Evolutionary conservation across 2,888 invertebrate species (phyloP), one percentile per base, ranked within the genome.

Genomic region (Halocaridina rubra): DNA sequence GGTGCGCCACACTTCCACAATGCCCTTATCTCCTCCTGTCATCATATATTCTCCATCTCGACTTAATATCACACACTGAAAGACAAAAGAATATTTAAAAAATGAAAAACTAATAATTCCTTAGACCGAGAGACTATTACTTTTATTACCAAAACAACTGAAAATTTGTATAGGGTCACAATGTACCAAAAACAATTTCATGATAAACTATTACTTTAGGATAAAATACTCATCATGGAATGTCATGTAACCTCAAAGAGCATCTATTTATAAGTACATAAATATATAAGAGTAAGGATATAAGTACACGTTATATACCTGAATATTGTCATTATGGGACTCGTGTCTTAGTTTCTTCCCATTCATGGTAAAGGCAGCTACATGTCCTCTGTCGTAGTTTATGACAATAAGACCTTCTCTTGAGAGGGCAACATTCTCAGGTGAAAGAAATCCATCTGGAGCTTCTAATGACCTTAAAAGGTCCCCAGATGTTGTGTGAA

Each of bases 11-110:
- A 99, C 89, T 92, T 98, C 98, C 89, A 99, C 98, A 89, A 98
- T 96, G 88, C 99, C 99, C 90, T 95, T 96, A 91, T 97, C 98
- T 19, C 98, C 98, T 88, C 98, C 99, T 89, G 98, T 96, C 94
- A 98, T 97, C 91, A 99, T 93, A 92, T 99, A 99, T 93, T 99
- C 99, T 89, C 99, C 99, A 92, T 99, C 99, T 84, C 99, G 95
- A 89, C 98, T 98, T 91, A 99, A 92, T 90, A 96, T 93, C 93
- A 97, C 93, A 92, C 97, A 96, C 96, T 97, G 91, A 19, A 92
- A 91, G 24, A 16, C 7, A 13, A 30, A 22, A n/a, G 67, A 2
- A n/a, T n/a, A n/a, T n/a, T n/a, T n/a, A n/a, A n/a, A n/a, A n/a
- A n/a, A n/a, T n/a, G n/a, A n/a, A n/a, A n/a, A n/a, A n/a, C n/a